Percentiles rank a stretch among this genome's conserved stretches.
phyloP scores from a whole-genome alignment of 2,797 vertebrate species.

The Hydrolagus colliei region DNA sequence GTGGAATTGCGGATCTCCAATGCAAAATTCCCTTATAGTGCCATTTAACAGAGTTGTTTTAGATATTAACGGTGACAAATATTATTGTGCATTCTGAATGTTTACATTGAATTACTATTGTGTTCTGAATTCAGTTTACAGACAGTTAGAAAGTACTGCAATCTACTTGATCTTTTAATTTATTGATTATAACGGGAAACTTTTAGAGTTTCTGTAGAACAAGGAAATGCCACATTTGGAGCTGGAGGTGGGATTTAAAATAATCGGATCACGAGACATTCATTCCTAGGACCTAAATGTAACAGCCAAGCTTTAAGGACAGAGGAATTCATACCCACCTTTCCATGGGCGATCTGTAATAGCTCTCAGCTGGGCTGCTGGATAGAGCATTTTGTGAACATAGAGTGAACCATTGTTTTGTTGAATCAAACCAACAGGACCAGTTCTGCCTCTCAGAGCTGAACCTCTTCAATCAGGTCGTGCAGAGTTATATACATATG shows the following conservation, averaged over 20 bases:
- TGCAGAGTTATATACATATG: no score
- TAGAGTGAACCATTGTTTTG: neutral
- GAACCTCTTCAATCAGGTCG: neutral
- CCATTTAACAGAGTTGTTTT: conserved; percentile 15
- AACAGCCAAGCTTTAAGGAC: no score
- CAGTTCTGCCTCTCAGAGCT: neutral
- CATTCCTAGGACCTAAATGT: no score
- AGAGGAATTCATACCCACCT: no score
- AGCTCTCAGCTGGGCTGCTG: neutral
- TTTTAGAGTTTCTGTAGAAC: neutral
- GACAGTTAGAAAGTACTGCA: conserved; percentile 16
- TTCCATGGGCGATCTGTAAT: neutral
- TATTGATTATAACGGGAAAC: neutral
- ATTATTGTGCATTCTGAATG: conserved; percentile 27
- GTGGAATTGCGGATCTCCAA: no score
- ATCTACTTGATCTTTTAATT: neutral
- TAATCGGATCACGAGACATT: neutral
- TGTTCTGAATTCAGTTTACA: conserved; percentile 19
- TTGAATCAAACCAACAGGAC: neutral
- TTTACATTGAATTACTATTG: conserved; percentile 25
- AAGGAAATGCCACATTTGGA: neutral
- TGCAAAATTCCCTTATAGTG: neutral
- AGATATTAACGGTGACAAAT: conserved; percentile 16
- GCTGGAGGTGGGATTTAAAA: conserved; percentile 13
- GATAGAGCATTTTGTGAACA: neutral